phyloP scores from a whole-genome alignment of 2,797 vertebrate species.

The Leptoclinus maculatus region DNA sequence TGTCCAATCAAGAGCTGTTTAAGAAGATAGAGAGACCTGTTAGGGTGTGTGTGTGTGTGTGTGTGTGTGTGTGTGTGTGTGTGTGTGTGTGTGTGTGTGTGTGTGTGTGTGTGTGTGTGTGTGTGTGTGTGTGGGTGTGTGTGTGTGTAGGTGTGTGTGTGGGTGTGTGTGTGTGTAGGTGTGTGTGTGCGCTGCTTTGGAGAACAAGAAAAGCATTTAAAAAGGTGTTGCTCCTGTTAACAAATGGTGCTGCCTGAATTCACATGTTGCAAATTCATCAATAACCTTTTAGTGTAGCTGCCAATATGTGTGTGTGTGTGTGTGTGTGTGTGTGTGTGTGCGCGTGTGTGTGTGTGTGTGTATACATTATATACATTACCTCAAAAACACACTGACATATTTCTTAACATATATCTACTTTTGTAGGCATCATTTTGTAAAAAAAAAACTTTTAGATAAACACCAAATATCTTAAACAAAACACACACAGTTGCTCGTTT shows the following conservation, averaged over 20 bases:
- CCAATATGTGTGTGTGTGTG: constrained; percentile 6
- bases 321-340: background rate
- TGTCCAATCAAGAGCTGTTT: constrained; percentile 70
- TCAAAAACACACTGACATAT: background rate
- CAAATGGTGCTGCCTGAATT: constrained; percentile 55
- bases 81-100: no score
- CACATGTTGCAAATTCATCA: constrained; percentile 62
- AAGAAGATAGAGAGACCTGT: constrained; percentile 61
- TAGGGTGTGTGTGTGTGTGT: constrained; percentile 10
- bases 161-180: constrained; percentile 18
- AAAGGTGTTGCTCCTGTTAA: constrained; percentile 61
- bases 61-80: background rate
- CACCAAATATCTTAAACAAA: background rate
- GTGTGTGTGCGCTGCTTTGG: constrained; percentile 19
- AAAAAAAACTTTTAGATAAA: background rate
- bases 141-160: constrained; percentile 18
- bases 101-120: constrained; percentile 8
- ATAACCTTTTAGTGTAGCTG: constrained; percentile 57
- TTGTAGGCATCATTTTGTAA: no score
- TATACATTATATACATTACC: background rate
- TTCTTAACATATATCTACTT: background rate
- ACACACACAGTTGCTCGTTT: background rate
- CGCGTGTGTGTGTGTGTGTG: background rate
- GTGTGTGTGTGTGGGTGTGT: constrained; percentile 1
- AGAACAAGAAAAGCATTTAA: constrained; percentile 60